Evolutionary conservation across 2,888 invertebrate genomes (phyloP).

Genomic region (Drosophila siamana): DNA sequence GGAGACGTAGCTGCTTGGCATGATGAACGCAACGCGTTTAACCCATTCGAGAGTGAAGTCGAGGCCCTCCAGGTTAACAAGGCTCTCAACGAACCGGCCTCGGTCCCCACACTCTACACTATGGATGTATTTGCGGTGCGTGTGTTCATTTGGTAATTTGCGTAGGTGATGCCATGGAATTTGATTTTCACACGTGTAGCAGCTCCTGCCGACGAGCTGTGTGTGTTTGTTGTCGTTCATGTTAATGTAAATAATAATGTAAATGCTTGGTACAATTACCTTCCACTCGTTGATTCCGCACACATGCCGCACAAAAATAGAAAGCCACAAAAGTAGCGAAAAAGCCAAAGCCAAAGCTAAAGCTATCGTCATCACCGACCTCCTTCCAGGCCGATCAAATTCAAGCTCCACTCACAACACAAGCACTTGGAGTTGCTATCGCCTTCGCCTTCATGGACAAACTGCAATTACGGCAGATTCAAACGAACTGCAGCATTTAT

Average conservation of each 20-base stretch:
- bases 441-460: constrained; percentile 34
- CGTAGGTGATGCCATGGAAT: constrained; percentile 83
- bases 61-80: constrained; percentile 30
- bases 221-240: constrained; percentile 64
- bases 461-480: constrained; percentile 48
- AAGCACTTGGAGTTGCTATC: neutral
- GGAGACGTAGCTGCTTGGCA: constrained; percentile 56
- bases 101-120: neutral
- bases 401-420: neutral
- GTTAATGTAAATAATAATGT: constrained; percentile 74
- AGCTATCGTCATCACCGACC: neutral
- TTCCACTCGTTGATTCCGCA: constrained; percentile 74
- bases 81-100: neutral
- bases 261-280: constrained; percentile 75
- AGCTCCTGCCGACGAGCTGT: constrained; percentile 18
- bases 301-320: constrained; percentile 72
- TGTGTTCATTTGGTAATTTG: constrained; percentile 79
- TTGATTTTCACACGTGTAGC: constrained; percentile 83
- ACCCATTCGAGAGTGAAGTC: constrained; percentile 55
- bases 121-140: constrained; percentile 48
- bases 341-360: constrained; percentile 4
- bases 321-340: constrained; percentile 28
- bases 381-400: constrained; percentile 13
- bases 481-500: constrained; percentile 38
- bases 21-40: constrained; percentile 66